These are phyloP conservation scores for Deroplatys truncata DNA, from an alignment of 2,888 invertebrate species.

Conservation along the genomic window DNA sequence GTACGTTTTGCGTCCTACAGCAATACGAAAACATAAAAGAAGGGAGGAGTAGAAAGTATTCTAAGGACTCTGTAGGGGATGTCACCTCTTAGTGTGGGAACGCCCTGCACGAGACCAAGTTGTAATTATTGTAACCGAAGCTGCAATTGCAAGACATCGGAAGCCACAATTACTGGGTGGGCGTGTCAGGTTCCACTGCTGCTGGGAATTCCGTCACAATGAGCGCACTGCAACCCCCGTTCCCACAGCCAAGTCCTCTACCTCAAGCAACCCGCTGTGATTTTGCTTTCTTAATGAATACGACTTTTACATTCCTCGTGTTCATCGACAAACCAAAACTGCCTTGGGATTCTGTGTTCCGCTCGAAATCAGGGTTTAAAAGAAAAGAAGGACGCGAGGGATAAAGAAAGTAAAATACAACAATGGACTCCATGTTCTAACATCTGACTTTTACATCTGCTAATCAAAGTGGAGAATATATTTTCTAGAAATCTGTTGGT, in stretches of 20 bases:
- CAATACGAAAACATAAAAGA: not conserved
- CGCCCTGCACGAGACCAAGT: conserved; percentile 13
- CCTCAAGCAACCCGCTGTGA: too few species aligned
- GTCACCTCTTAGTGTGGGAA: not conserved
- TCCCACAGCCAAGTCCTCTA: not conserved
- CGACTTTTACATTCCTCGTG: too few species aligned
- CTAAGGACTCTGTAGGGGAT: not conserved
- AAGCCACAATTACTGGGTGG: conserved; percentile 4
- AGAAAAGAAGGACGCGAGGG: too few species aligned
- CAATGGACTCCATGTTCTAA: too few species aligned
- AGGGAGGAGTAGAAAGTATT: not conserved
- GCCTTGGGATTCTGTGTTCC: too few species aligned
- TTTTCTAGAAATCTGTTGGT: too few species aligned
- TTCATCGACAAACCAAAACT: too few species aligned
- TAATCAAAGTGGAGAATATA: too few species aligned
- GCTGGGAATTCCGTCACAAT: not conserved
- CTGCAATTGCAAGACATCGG: conserved; percentile 19
- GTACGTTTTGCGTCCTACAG: not conserved
- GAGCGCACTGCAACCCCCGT: not conserved
- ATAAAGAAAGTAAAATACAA: too few species aligned
- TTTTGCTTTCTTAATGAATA: too few species aligned
- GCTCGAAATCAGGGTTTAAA: too few species aligned
- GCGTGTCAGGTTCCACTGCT: not conserved
- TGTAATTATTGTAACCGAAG: conserved; percentile 28
- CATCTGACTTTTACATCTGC: too few species aligned